These are phyloP conservation scores for Pseudocheirus occidentalis DNA, from an alignment of 2,797 vertebrate species.

Conservation along the genomic window DNA sequence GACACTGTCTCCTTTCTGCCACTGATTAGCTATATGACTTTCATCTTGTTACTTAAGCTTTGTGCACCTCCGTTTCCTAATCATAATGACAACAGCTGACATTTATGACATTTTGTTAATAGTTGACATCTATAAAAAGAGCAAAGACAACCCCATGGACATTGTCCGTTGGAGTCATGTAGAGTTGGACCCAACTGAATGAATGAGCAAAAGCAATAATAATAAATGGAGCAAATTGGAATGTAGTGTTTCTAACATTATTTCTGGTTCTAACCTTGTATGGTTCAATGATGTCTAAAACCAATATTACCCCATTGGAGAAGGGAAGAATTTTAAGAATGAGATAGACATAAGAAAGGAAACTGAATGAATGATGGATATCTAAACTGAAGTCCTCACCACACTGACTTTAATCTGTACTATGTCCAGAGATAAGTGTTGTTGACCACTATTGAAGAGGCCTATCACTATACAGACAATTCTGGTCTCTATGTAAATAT, in stretches of 20 bases:
- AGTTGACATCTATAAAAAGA: background rate
- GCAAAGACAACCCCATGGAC: background rate
- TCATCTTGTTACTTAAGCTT: slow-evolving; percentile 12
- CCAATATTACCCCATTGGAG: background rate
- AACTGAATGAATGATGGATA: background rate
- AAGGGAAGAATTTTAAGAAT: background rate
- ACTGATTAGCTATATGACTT: background rate
- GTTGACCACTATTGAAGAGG: background rate
- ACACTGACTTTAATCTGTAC: background rate
- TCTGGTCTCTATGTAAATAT: background rate
- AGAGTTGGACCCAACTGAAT: background rate
- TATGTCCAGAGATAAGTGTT: background rate
- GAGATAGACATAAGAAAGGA: background rate
- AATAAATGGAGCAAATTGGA: background rate
- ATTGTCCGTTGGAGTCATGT: background rate
- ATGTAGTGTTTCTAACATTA: background rate
- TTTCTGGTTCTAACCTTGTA: background rate
- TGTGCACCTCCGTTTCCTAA: slow-evolving; percentile 19
- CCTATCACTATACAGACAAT: background rate
- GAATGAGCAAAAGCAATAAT: background rate
- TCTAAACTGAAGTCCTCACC: background rate
- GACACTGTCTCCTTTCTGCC: background rate
- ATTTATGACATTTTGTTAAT: background rate
- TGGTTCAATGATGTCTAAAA: background rate
- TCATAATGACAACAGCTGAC: background rate